Evolutionary conservation across 2,888 invertebrate genomes (phyloP), one percentile per base, ranked within the genome.

Genomic region (Thecophora atra): DNA sequence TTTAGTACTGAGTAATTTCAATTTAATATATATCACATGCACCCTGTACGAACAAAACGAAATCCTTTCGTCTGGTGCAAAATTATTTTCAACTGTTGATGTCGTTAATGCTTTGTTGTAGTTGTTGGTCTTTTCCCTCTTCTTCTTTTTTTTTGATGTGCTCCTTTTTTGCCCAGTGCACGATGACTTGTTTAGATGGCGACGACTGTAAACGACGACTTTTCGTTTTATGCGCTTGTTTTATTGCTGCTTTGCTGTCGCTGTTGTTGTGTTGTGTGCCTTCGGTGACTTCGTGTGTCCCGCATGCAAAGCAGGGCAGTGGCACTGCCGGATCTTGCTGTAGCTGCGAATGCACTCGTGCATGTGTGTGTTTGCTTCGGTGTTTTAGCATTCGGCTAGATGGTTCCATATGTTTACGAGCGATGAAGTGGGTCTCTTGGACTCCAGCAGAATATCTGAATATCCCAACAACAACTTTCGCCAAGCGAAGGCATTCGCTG

Each of bases 251-350:
- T 66, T 11, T n/a, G 37, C 2, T 37, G 3, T 62, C 19, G 60
- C 8, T 60, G 17, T n/a, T 62, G 30, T n/a, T 62, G 28, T 52
- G 21, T 54, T 54, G 54, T 54, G n/a, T 54, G 54, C 17, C 17
- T 6, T 37, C 11, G 26, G 15, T 58, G 24, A 52, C n/a, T 66
- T 51, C 26, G 68, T 63, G 37, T 63, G 70, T 52, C 52, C 26
- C 64, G 64, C 70, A 70, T 62, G 70, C 70, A 70, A 70, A 70
- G 70, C 70, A 70, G 70, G 70, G 62, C 70, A 70, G 51, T 70
- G 37, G 70, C 70, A 70, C 70, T 70, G 70, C 70, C 63, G 63
- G 70, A 63, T 70, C 63, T 70, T 60, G n/a, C 13, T 4, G 58
- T 42, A 17, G 15, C 13, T 28, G 28, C n/a, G 42, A 15, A 30